phyloP scores from a whole-genome alignment of 2,113 vertebrate genomes.

The Lagenorhynchus albirostris region DNA sequence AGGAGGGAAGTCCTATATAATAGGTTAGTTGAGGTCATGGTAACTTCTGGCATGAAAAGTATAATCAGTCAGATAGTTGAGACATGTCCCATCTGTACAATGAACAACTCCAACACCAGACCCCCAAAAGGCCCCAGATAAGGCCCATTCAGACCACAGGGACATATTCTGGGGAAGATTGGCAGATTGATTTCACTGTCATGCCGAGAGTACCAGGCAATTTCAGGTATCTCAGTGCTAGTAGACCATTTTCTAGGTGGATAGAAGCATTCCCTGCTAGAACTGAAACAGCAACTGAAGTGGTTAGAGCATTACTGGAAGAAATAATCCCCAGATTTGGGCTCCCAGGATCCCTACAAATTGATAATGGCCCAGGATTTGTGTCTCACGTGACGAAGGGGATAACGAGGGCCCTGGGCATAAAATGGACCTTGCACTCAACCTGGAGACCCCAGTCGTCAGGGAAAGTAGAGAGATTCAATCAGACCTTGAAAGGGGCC shows the following conservation, averaged over 20 bases:
- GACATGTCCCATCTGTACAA: not conserved
- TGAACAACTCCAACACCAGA: not conserved
- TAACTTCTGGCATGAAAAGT: not conserved
- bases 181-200: not conserved
- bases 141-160: not conserved
- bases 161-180: not conserved
- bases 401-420: not conserved
- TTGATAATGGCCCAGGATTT: not conserved
- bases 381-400: not conserved
- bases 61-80: not conserved
- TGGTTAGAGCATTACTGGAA: not conserved
- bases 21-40: not conserved
- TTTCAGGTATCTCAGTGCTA: not conserved
- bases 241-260: not conserved
- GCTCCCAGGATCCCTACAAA: not conserved
- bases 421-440: not conserved
- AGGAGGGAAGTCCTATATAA: not conserved
- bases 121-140: not conserved
- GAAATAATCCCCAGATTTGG: not conserved
- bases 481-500: not conserved
- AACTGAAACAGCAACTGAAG: not conserved
- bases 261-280: not conserved
- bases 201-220: not conserved
- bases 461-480: not conserved
- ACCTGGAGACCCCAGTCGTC: not conserved